Evolutionary conservation across 2,888 invertebrate species (phyloP).

Genomic region (Alloscopus bannaensis): DNA sequence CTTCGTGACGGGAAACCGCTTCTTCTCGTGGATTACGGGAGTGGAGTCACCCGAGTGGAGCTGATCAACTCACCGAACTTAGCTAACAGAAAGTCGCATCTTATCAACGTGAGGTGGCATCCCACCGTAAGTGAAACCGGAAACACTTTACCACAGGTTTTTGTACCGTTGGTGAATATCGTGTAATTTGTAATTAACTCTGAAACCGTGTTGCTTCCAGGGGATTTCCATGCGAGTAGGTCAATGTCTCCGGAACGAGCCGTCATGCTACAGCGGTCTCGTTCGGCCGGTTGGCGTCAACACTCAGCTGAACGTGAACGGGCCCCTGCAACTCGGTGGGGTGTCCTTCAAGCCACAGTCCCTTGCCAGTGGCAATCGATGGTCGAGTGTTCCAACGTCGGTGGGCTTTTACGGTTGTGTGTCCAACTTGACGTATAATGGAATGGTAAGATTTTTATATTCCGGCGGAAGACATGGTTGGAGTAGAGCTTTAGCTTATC

Average conservation of each 20-base stretch:
- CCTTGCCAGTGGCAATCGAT: constrained; percentile 64
- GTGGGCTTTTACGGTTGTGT: constrained; percentile 92
- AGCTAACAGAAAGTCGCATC: constrained; percentile 90
- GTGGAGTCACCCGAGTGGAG: constrained; percentile 84
- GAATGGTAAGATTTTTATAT: constrained; percentile 79
- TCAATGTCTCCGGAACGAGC: constrained; percentile 67
- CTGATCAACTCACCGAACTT: constrained; percentile 82
- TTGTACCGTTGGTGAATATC: background rate
- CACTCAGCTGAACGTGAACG: constrained; percentile 87
- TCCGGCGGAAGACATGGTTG: too few species aligned
- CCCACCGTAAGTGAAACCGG: constrained; percentile 53
- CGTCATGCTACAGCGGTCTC: constrained; percentile 60
- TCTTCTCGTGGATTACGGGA: constrained; percentile 91
- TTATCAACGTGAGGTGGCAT: constrained; percentile 85
- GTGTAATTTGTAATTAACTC: background rate
- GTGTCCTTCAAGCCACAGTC: constrained; percentile 69
- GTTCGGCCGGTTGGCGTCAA: constrained; percentile 81
- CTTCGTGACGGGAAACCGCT: constrained; percentile 88
- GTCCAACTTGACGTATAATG: constrained; percentile 91
- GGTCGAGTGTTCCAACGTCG: constrained; percentile 79
- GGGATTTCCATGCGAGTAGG: constrained; percentile 71
- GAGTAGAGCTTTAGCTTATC: too few species aligned
- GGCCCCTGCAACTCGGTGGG: constrained; percentile 87
- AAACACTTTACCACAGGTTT: background rate
- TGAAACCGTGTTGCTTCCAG: too few species aligned